These are phyloP conservation scores for Myotis yumanensis DNA, from an alignment of 2,113 vertebrate species.

Conservation along the genomic window DNA sequence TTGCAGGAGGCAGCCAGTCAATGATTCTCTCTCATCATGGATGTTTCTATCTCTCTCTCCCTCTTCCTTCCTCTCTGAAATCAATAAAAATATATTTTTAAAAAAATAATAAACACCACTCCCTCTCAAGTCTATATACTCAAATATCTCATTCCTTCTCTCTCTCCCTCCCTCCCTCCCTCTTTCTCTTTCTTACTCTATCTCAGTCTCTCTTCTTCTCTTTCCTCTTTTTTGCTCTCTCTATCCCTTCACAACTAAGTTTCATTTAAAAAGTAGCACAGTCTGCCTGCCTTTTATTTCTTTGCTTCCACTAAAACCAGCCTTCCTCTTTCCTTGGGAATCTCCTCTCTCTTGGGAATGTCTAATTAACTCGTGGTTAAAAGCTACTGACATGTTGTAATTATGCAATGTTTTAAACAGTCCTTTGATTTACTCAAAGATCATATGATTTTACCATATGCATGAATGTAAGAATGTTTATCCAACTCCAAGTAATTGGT, in stretches of 20 bases:
- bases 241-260: neutral
- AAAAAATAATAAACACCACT: neutral
- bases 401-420: neutral
- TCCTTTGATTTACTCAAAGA: conserved; percentile 6
- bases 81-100: no score
- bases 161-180: no score
- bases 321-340: neutral
- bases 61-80: no score
- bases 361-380: neutral
- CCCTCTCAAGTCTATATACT: neutral
- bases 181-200: neutral
- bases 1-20: no score
- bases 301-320: neutral
- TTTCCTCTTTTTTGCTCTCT: neutral
- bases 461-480: conserved; percentile 13
- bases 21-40: no score
- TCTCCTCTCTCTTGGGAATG: neutral
- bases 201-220: neutral
- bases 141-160: neutral
- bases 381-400: neutral
- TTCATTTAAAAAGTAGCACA: neutral
- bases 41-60: no score
- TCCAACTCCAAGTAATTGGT: neutral
- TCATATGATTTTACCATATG: neutral
- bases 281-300: neutral